A percentile compares a stretch with the other conserved stretches of the same genome.
These are phyloP conservation scores for Petrolisthes manimaculis DNA, from an alignment of 2,888 invertebrate species.

Conservation along the genomic window DNA sequence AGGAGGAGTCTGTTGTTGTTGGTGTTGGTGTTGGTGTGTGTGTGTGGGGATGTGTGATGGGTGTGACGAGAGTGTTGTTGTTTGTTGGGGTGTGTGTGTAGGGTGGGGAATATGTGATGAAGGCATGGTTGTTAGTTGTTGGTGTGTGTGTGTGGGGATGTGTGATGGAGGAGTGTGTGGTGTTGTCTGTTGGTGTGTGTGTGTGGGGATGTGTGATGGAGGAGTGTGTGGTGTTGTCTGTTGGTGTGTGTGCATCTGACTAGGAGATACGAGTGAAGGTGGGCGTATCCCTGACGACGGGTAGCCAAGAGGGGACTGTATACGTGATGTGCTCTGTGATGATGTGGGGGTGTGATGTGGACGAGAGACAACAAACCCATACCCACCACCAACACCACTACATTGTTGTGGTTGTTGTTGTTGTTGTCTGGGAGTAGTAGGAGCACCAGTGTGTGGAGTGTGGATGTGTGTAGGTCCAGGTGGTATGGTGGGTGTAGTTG, in stretches of 20 bases:
- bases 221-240: no score
- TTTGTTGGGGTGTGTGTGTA: no score
- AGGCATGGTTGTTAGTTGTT: background rate
- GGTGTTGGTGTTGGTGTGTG: background rate
- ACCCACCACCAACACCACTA: no score
- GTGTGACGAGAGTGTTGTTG: no score
- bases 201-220: no score
- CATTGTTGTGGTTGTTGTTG: no score
- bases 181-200: no score
- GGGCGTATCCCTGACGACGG: constrained; percentile 44
- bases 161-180: no score
- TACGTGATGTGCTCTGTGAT: background rate
- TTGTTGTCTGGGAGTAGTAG: background rate
- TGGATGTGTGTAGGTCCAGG: background rate
- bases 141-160: no score
- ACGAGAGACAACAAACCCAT: no score
- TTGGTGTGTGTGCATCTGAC: constrained; percentile 27
- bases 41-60: background rate
- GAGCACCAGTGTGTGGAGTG: background rate
- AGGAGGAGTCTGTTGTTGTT: background rate
- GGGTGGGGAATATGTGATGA: no score
- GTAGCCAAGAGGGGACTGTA: constrained; percentile 40
- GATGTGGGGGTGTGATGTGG: background rate
- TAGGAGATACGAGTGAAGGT: constrained; percentile 32
- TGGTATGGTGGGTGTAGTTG: constrained; percentile 1